Base-by-base conservation (phyloP, 2,797 vertebrate species). In the Amphiprion clarkii region DNA sequence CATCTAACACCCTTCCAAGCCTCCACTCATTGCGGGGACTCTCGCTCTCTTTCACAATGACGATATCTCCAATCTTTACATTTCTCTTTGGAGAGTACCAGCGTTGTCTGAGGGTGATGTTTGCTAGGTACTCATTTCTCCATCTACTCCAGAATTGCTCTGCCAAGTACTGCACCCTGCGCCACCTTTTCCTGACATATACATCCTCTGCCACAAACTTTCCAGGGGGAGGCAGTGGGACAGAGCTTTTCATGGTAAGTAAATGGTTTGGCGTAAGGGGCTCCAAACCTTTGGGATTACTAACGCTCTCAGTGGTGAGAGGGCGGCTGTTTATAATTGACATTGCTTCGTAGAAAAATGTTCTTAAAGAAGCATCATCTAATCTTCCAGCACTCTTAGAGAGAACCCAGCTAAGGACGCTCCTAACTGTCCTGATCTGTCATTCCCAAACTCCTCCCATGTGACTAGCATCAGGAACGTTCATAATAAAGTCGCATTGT, bases 321-420 rank as follows among this genome's bases (percentile, higher is more conserved):
- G 69, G 66, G 0, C 39, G 16, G 11, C 36, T 56, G 3, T 71
- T 78, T 1, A 81, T 13, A 2, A 54, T 63, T 1, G 61, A 23
- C 70, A 67, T 75, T 0, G 58, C 82, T 36, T 84, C 54, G 8
- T 81, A 81, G 2, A 84, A 23, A 1, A 74, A 74, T 1, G 16
- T 31, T 19, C 56, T 51, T 0, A 75, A 9, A 0, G 72, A 71
- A 1, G 44, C 10, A 13, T 76, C 29, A 12, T 67, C 51, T 1
- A 67, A 5, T 17, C 54, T 69, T 2, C 68, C 58, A 6, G 31
- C 3, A 3, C 27, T 70, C 12, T 51, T 6, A 31, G 29, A 31
- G 0, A 31, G 29, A 31, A 31, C 29, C 29, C 29, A 31, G 29
- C 29, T 31, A 31, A 31, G 29, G 29, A 31, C 29, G 29, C 29